Percentiles rank a stretch among this genome's conserved stretches.
phyloP scores from a whole-genome alignment of 1,140 invertebrate species.

The Plodia interpunctella region DNA sequence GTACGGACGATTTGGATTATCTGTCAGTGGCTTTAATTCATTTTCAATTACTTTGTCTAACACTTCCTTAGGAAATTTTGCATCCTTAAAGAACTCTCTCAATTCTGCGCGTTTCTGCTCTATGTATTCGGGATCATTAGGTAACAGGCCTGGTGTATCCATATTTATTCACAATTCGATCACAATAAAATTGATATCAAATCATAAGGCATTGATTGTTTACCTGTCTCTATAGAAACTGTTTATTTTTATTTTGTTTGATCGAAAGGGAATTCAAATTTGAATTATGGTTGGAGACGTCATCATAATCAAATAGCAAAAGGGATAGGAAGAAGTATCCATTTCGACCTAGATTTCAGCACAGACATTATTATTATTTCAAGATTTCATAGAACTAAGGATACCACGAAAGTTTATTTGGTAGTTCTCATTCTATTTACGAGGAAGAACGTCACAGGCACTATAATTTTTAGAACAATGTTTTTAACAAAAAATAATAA shows the following conservation, averaged over 20 bases:
- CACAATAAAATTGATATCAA: background rate
- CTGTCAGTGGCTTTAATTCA: conserved; percentile 44
- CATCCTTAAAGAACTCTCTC: conserved; percentile 50
- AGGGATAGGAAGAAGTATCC: no score
- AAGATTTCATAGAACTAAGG: no score
- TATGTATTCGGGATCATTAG: conserved; percentile 28
- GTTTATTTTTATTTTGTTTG: conserved; percentile 20
- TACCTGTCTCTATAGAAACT: conserved; percentile 28
- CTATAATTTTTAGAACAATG: no score
- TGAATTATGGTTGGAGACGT: conserved; percentile 9
- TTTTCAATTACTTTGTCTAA: conserved; percentile 60
- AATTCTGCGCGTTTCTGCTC: conserved; percentile 54
- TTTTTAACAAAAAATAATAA: no score
- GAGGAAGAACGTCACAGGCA: no score
- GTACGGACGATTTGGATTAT: conserved; percentile 37
- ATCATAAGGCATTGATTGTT: conserved; percentile 11
- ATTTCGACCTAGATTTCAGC: no score
- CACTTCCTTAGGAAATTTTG: conserved; percentile 40
- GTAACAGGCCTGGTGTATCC: conserved; percentile 17
- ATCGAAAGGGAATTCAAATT: conserved; percentile 28
- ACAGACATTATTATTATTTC: no score
- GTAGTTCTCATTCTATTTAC: no score
- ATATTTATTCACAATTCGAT: conserved; percentile 15
- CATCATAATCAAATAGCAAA: background rate
- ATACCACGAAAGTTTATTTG: no score